Conservation (phyloP, 1,140 invertebrate genomes). For the Procambarus virginalis region DNA sequence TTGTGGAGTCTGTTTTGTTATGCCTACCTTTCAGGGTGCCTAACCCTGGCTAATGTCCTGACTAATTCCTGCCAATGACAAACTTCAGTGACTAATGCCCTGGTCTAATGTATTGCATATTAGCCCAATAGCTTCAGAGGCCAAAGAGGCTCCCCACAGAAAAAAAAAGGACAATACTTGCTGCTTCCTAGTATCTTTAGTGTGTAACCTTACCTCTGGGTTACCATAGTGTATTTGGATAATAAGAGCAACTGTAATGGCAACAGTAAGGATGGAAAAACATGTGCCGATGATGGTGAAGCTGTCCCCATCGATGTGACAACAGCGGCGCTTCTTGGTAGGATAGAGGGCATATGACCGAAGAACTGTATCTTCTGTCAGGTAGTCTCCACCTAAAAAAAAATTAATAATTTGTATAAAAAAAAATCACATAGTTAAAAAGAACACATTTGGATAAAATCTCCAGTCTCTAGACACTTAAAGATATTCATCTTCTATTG, state of each 20-base stretch:
- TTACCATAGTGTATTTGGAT: constrained; percentile 79
- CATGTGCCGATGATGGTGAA: constrained; percentile 77
- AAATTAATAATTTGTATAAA: background rate
- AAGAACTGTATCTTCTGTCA: constrained; percentile 35
- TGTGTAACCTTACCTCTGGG: constrained; percentile 72
- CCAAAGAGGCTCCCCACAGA: too few species aligned
- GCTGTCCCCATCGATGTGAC: constrained; percentile 74
- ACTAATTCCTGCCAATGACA: too few species aligned
- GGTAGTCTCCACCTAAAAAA: constrained; percentile 33
- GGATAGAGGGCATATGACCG: constrained; percentile 24
- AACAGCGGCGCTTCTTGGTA: constrained; percentile 46
- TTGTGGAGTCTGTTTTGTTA: too few species aligned
- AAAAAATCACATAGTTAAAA: background rate
- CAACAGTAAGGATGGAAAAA: constrained; percentile 77
- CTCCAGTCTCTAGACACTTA: too few species aligned
- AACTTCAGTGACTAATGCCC: too few species aligned
- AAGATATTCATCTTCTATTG: too few species aligned
- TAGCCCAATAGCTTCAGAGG: too few species aligned
- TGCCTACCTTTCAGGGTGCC: too few species aligned
- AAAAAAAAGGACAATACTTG: background rate
- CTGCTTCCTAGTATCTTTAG: background rate
- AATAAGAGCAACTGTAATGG: constrained; percentile 81
- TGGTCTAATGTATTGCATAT: too few species aligned
- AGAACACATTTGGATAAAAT: too few species aligned
- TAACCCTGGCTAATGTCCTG: too few species aligned